Conservation (phyloP, 2,888 invertebrate genomes). For the Noctua fimbriata region DNA sequence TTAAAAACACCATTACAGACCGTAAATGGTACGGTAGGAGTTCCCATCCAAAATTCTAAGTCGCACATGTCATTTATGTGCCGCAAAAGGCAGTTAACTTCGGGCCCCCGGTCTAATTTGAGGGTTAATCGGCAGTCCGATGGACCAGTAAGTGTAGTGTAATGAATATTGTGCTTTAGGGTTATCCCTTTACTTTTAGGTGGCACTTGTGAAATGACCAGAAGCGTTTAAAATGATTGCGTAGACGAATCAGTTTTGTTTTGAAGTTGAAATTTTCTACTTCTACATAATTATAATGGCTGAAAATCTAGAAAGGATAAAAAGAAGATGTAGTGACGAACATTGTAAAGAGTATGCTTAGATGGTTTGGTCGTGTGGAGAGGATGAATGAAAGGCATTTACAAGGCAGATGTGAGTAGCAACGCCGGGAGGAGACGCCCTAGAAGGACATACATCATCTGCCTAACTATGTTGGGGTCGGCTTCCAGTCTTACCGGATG, state of each 20-base stretch:
- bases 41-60: constrained; percentile 70
- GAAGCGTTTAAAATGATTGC: constrained; percentile 39
- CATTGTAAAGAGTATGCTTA: too few species aligned
- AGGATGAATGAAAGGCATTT: too few species aligned
- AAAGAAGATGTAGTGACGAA: too few species aligned
- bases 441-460: too few species aligned
- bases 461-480: too few species aligned
- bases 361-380: too few species aligned
- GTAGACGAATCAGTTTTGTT: constrained; percentile 39
- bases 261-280: neutral
- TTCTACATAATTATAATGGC: neutral
- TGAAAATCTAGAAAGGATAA: too few species aligned
- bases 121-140: constrained; percentile 84
- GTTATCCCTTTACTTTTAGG: constrained; percentile 71
- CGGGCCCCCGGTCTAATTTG: constrained; percentile 79
- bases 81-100: constrained; percentile 84
- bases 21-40: constrained; percentile 51
- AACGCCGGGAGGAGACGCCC: too few species aligned
- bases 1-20: constrained; percentile 72
- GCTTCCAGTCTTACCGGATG: too few species aligned
- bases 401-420: too few species aligned
- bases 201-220: constrained; percentile 48
- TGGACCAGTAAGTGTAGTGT: constrained; percentile 82
- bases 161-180: constrained; percentile 82
- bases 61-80: constrained; percentile 81